Conservation (phyloP, 2,797 vertebrate species). For the Xenopus petersii region DNA sequence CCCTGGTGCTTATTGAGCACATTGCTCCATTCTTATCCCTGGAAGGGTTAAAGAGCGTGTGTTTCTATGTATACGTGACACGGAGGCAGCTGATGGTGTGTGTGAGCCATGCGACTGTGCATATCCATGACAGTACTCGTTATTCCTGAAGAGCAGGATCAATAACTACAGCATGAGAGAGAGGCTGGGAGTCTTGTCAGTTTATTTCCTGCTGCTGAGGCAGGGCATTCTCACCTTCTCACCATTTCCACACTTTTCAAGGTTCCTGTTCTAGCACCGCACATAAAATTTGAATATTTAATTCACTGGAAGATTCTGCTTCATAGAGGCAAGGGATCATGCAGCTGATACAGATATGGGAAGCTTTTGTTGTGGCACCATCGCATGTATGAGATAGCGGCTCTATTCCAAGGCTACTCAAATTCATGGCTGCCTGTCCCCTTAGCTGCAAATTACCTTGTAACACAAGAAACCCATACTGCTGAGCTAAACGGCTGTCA, state of each 20-base stretch:
- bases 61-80: neutral
- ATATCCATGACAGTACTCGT: conserved; percentile 49
- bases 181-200: conserved; percentile 51
- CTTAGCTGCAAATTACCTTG: no score
- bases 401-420: no score
- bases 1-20: no score
- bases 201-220: conserved; percentile 51
- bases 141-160: conserved; percentile 52
- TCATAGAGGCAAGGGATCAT: neutral
- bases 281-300: conserved; percentile 27
- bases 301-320: conserved; percentile 14
- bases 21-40: neutral
- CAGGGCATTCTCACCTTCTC: conserved; percentile 23
- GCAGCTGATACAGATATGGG: neutral
- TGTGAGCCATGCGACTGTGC: conserved; percentile 47
- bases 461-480: no score
- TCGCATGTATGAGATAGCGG: no score
- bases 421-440: no score
- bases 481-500: no score
- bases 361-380: no score
- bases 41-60: neutral
- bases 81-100: neutral
- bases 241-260: conserved; percentile 23
- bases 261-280: conserved; percentile 5
- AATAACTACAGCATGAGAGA: conserved; percentile 37